A percentile compares a stretch with the other conserved stretches of the same genome.
These are phyloP conservation scores for Vanessa atalanta DNA, from an alignment of 1,140 invertebrate species.

Conservation along the genomic window DNA sequence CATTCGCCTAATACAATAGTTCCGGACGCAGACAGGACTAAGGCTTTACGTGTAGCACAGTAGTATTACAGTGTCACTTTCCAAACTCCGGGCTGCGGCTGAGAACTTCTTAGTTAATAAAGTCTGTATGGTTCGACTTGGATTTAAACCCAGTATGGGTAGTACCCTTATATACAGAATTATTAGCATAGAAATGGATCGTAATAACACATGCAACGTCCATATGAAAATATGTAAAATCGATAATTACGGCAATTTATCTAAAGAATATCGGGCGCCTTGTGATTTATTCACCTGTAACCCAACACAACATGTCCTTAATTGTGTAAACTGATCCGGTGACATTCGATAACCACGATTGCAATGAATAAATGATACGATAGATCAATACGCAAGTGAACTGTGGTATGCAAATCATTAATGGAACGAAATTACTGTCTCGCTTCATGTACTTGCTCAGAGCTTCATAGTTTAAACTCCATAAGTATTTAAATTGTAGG, in stretches of 20 bases:
- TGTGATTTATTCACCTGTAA: slow-evolving; percentile 22
- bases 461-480: neutral
- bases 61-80: too few species aligned
- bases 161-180: too few species aligned
- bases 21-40: too few species aligned
- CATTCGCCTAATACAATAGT: too few species aligned
- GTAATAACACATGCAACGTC: too few species aligned
- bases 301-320: slow-evolving; percentile 30
- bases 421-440: slow-evolving; percentile 19
- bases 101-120: too few species aligned
- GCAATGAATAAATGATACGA: slow-evolving; percentile 31
- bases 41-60: too few species aligned
- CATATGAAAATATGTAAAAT: neutral
- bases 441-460: neutral
- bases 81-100: too few species aligned
- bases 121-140: too few species aligned
- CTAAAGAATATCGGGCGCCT: neutral
- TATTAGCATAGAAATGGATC: too few species aligned
- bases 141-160: too few species aligned
- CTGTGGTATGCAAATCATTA: slow-evolving; percentile 16
- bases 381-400: slow-evolving; percentile 26
- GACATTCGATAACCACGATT: slow-evolving; percentile 31
- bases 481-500: slow-evolving; percentile 3
- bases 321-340: slow-evolving; percentile 29
- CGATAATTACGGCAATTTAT: neutral